phyloP scores from a whole-genome alignment of 2,888 invertebrate species.

The Nebria salina region DNA sequence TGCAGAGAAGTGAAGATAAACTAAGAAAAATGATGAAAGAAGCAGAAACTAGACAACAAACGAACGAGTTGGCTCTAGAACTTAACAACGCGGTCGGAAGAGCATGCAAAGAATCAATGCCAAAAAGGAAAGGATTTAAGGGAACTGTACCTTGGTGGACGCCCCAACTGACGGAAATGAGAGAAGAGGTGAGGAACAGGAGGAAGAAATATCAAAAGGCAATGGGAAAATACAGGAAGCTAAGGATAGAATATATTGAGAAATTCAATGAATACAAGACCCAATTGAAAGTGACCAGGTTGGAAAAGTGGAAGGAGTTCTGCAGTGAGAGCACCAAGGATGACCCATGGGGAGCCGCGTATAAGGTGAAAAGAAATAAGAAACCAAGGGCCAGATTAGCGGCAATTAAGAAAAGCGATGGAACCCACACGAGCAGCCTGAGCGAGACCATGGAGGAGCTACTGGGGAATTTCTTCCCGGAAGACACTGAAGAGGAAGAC shows the following conservation, averaged over 20 bases:
- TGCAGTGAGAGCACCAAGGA: constrained; percentile 21
- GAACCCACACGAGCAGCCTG: constrained; percentile 13
- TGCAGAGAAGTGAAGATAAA: background rate
- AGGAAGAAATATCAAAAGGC: constrained; percentile 20
- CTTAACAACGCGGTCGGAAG: constrained; percentile 30
- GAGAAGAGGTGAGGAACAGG: constrained; percentile 12
- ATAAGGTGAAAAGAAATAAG: constrained; percentile 26
- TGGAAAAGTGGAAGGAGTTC: constrained; percentile 41
- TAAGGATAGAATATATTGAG: background rate
- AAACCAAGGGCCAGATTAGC: background rate
- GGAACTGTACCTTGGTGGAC: constrained; percentile 48
- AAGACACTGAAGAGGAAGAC: background rate
- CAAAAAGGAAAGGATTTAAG: constrained; percentile 11
- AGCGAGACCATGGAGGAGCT: constrained; percentile 27
- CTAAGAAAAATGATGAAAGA: background rate
- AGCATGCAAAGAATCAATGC: constrained; percentile 36
- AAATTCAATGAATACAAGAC: constrained; percentile 4
- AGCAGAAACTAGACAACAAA: background rate
- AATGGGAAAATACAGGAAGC: background rate
- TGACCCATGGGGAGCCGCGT: constrained; percentile 47
- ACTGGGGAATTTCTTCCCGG: background rate
- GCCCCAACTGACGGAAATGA: constrained; percentile 25
- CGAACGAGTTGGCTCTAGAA: background rate
- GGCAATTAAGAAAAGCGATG: background rate
- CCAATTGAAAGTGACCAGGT: constrained; percentile 6